Conservation (phyloP, 2,888 invertebrate genomes). For the Drosophila kuntzei region DNA sequence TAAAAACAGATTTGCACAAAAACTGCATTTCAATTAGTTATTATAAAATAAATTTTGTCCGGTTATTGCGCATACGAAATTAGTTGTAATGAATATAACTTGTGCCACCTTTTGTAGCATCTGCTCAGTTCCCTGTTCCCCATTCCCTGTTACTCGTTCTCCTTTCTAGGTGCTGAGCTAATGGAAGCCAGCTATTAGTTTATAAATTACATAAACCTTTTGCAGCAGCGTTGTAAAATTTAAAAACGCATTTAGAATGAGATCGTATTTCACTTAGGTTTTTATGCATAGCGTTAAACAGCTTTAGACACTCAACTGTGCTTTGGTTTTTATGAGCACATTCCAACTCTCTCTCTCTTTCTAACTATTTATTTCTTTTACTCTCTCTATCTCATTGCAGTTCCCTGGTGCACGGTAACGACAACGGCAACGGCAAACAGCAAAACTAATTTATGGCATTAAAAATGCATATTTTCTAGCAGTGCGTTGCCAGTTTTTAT, state of each 20-base stretch:
- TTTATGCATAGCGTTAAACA: conserved; percentile 56
- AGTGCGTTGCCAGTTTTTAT: conserved; percentile 76
- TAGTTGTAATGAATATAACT: conserved; percentile 54
- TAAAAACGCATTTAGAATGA: conserved; percentile 56
- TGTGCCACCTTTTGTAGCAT: conserved; percentile 28
- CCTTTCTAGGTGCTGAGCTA: conserved; percentile 21
- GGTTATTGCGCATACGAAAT: conserved; percentile 47
- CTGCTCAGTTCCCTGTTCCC: not conserved
- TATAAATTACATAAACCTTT: conserved; percentile 55
- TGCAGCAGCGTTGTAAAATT: conserved; percentile 37
- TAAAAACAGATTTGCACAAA: conserved; percentile 26
- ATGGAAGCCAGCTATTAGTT: conserved; percentile 64
- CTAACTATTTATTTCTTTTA: conserved; percentile 32
- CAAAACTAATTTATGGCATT: conserved; percentile 80
- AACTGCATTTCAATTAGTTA: conserved; percentile 56
- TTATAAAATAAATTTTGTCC: conserved; percentile 30
- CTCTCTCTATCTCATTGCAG: conserved; percentile 51
- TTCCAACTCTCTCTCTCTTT: conserved; percentile 32
- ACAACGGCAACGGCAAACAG: conserved; percentile 62
- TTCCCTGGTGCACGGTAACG: conserved; percentile 44
- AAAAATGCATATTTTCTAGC: conserved; percentile 82
- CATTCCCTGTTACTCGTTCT: not conserved
- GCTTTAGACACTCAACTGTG: conserved; percentile 63
- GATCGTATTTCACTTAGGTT: conserved; percentile 46
- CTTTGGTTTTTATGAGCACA: conserved; percentile 31